Percentiles rank a stretch among this genome's conserved stretches.
These are phyloP conservation scores for Reticulitermes speratus DNA, from an alignment of 1,140 invertebrate genomes.

Conservation along the genomic window DNA sequence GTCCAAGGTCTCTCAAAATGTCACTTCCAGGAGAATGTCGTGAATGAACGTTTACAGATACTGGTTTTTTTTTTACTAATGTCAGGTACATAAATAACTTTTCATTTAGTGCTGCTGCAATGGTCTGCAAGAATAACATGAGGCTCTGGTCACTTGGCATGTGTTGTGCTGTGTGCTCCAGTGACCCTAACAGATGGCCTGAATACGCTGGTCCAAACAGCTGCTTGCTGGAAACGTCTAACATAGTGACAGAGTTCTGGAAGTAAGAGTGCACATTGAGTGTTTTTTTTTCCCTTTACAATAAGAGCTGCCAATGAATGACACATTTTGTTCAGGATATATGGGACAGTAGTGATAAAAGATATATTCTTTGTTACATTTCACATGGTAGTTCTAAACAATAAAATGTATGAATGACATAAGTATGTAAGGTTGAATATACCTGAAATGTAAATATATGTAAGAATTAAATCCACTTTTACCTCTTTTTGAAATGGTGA, in stretches of 20 bases:
- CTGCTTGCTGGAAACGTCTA: slow-evolving; percentile 29
- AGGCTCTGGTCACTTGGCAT: slow-evolving; percentile 23
- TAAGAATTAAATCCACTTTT: too few relatives aligned
- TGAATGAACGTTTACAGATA: background rate
- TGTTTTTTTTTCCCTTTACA: background rate
- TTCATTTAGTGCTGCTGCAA: background rate
- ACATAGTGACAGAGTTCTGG: slow-evolving; percentile 36
- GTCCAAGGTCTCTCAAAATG: background rate
- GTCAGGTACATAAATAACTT: slow-evolving; percentile 21
- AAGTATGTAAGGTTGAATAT: too few relatives aligned
- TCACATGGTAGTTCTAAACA: too few relatives aligned
- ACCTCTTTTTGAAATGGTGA: too few relatives aligned
- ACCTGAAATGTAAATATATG: too few relatives aligned
- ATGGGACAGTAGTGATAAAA: too few relatives aligned
- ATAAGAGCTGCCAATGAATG: background rate
- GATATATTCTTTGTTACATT: too few relatives aligned
- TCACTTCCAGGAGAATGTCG: background rate
- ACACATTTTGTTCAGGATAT: background rate
- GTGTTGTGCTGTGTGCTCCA: background rate
- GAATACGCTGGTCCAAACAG: slow-evolving; percentile 35
- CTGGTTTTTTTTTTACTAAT: background rate
- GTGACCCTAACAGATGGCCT: slow-evolving; percentile 18
- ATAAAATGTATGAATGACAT: too few relatives aligned
- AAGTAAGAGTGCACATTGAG: slow-evolving; percentile 19
- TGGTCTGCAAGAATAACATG: slow-evolving; percentile 8